A percentile compares a stretch with the other conserved stretches of the same genome.
phyloP scores from a whole-genome alignment of 2,888 invertebrate species.

The Philhelius pedissequus region DNA sequence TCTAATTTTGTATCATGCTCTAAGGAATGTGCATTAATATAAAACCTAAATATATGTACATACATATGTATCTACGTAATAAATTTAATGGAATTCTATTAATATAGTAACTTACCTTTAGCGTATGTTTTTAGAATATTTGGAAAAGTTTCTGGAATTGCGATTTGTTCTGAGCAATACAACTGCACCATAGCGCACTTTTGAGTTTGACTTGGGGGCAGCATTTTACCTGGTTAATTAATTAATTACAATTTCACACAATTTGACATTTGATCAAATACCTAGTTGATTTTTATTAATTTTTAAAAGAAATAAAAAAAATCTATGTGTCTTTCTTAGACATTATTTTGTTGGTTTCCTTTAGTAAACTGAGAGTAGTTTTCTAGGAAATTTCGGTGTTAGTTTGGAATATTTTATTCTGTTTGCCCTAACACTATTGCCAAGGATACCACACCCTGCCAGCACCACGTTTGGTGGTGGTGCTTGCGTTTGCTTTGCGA shows the following conservation, averaged over 20 bases:
- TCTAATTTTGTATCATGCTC: neutral
- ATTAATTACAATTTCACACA: too few relatives aligned
- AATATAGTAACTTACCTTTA: conserved; percentile 58
- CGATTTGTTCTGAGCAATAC: conserved; percentile 68
- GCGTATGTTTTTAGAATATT: conserved; percentile 68
- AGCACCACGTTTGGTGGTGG: neutral
- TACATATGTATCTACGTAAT: neutral
- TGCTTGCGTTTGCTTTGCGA: neutral
- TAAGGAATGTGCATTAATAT: too few relatives aligned
- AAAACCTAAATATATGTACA: neutral
- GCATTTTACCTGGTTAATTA: neutral
- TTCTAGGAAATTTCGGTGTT: conserved; percentile 2
- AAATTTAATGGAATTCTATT: neutral
- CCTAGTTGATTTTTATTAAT: neutral
- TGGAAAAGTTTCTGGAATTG: conserved; percentile 65
- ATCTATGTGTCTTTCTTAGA: neutral
- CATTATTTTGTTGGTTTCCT: neutral
- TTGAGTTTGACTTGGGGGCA: conserved; percentile 1
- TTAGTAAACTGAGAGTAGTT: conserved; percentile 17
- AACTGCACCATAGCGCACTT: conserved; percentile 58
- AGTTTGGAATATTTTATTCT: neutral
- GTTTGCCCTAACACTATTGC: conserved; percentile 44
- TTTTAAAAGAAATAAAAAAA: neutral
- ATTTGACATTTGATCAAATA: conserved; percentile 2
- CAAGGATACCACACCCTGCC: conserved; percentile 18